Percentiles rank a stretch among this genome's conserved stretches.
Conservation (phyloP, 1,140 invertebrate species). For the Lepidurus packardi region DNA sequence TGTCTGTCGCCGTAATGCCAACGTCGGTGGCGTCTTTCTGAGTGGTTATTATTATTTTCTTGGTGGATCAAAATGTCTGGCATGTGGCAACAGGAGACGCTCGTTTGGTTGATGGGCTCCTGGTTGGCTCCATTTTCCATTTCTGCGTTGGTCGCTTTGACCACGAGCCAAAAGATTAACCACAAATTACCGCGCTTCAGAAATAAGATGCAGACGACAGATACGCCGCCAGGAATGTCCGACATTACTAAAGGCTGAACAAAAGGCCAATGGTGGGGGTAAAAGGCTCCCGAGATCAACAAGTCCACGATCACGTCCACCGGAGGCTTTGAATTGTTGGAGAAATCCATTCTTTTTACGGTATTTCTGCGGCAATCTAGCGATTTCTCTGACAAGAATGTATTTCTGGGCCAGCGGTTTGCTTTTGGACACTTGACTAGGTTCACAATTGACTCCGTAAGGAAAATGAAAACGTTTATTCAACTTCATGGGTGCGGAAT, state of each 20-base stretch:
- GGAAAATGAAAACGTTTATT: too few species aligned
- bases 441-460: too few species aligned
- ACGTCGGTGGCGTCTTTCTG: neutral
- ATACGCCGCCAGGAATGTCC: neutral
- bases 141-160: conserved; percentile 2
- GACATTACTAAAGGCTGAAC: neutral
- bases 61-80: neutral
- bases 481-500: too few species aligned
- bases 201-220: conserved; percentile 14
- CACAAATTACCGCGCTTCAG: conserved; percentile 14
- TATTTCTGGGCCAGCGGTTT: too few species aligned
- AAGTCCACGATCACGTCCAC: neutral
- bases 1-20: neutral
- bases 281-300: neutral
- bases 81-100: conserved; percentile 16
- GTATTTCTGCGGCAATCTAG: too few species aligned
- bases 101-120: conserved; percentile 13
- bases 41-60: neutral
- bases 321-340: neutral
- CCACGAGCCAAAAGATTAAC: conserved; percentile 1
- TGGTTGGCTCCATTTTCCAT: conserved; percentile 13
- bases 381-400: too few species aligned
- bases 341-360: too few species aligned
- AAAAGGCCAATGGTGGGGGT: neutral
- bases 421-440: too few species aligned